A percentile compares a stretch with the other conserved stretches of the same genome.
Conservation (phyloP, 2,797 vertebrate species). For the Bradypodion ventrale region DNA sequence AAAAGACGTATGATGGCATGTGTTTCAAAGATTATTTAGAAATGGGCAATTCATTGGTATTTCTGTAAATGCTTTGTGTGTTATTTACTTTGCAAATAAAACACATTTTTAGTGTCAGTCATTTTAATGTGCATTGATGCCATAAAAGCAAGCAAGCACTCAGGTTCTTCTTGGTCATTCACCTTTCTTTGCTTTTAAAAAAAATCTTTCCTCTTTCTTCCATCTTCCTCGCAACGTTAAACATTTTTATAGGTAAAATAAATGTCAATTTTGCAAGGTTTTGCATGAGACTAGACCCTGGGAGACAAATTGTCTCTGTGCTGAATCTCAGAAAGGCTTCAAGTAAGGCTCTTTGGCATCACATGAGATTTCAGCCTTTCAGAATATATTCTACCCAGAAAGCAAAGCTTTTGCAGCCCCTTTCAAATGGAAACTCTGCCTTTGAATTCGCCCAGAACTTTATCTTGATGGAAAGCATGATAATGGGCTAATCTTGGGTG, state of each 20-base stretch:
- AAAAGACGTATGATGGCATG: neutral
- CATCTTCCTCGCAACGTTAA: constrained; percentile 52
- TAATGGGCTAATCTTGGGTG: constrained; percentile 76
- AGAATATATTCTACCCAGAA: constrained; percentile 77
- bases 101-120: neutral
- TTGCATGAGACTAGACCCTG: constrained; percentile 83
- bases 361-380: constrained; percentile 81
- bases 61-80: neutral
- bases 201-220: neutral
- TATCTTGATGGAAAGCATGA: constrained; percentile 77
- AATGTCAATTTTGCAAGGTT: constrained; percentile 89
- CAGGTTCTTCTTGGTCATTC: neutral
- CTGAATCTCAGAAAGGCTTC: constrained; percentile 75
- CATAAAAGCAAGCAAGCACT: too few relatives aligned
- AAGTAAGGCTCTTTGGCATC: constrained; percentile 71
- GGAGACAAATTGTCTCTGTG: constrained; percentile 80
- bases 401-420: constrained; percentile 73
- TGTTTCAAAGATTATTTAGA: neutral
- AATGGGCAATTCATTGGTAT: neutral
- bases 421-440: constrained; percentile 83
- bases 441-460: constrained; percentile 74
- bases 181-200: neutral
- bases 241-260: constrained; percentile 89
- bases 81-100: constrained; percentile 41
- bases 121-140: constrained; percentile 32